phyloP scores from a whole-genome alignment of 2,888 invertebrate genomes.

The Blera fallax region DNA sequence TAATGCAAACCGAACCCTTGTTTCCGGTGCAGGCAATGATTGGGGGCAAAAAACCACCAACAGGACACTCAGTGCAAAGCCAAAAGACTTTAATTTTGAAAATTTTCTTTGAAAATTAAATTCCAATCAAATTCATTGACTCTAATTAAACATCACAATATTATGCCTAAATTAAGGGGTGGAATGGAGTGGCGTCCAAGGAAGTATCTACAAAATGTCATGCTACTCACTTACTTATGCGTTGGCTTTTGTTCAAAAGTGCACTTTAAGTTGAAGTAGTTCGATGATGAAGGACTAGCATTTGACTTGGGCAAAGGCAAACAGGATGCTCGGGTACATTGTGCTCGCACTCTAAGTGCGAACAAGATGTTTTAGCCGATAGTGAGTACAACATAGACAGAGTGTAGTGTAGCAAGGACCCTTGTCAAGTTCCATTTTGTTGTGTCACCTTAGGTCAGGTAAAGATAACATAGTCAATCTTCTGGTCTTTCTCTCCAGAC shows the following conservation, averaged over 20 bases:
- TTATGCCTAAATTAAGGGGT: constrained; percentile 42
- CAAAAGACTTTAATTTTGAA: constrained; percentile 63
- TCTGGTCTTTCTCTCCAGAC: constrained; percentile 26
- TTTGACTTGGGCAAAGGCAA: constrained; percentile 59
- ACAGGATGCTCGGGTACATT: constrained; percentile 51
- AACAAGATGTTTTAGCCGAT: constrained; percentile 65
- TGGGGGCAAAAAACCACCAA: constrained; percentile 39
- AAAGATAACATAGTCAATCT: constrained; percentile 68
- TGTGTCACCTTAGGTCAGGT: constrained; percentile 71
- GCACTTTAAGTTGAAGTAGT: constrained; percentile 69
- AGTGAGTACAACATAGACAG: constrained; percentile 6
- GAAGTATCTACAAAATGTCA: constrained; percentile 25
- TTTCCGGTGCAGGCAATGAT: constrained; percentile 51
- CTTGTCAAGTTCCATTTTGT: constrained; percentile 71
- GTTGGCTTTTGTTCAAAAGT: constrained; percentile 55
- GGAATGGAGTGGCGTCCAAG: not conserved
- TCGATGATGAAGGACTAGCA: constrained; percentile 59
- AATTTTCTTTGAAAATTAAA: constrained; percentile 59
- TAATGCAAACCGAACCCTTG: constrained; percentile 56
- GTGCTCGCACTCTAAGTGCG: constrained; percentile 61
- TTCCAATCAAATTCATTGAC: constrained; percentile 56
- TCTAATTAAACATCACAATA: constrained; percentile 68
- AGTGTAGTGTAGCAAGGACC: constrained; percentile 44
- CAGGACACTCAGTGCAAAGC: constrained; percentile 30
- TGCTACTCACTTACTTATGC: constrained; percentile 21